Evolutionary conservation across 1,140 invertebrate genomes (phyloP), one percentile per base, ranked within the genome.

Genomic region (Drosophila murphyi): DNA sequence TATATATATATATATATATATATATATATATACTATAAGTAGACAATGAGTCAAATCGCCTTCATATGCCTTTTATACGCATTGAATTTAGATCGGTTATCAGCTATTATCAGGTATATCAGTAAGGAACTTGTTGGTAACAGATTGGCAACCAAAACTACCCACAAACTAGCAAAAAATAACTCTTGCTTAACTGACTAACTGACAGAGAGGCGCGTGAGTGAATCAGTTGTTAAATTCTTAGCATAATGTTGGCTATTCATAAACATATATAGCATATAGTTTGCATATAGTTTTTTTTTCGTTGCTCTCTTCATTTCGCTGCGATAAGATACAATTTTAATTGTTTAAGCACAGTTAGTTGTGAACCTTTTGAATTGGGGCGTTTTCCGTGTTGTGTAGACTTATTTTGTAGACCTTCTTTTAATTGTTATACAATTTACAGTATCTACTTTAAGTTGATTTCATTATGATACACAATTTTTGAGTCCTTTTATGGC

Each of bases 301-400:
- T 39, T 39, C 8, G 8, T 10, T 43, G 39, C 63, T 39, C 57
- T 65, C 61, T 35, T 54, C 37, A 56, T 50, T 55, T 50, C 48
- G 69, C 64, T 78, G 70, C 45, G 83, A 86, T 86, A 79, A 86
- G 82, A 86, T 88, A 88, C 73, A 10, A 20, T 51, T 50, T 62
- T 47, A 20, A 61, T 32, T n/a, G 12, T 57, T 57, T 47, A 61
- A 41, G 56, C 52, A 70, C 37, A 60, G 51, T 75, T 75, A 60
- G 55, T 50, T 72, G 47, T 35, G 54, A 48, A 67, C 8, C n/a
- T 71, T 52, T 20, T 3, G 43, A 51, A 60, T n/a, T 75, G 35
- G 48, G 39, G 50, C 55, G 50, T 45, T 70, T 39, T 10, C 39
- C 2, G 7, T 32, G 8, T 6, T 10, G 7, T 34, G 50, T 65